Evolutionary conservation across 2,888 invertebrate species (phyloP).

Genomic region (Encarsia formosa): DNA sequence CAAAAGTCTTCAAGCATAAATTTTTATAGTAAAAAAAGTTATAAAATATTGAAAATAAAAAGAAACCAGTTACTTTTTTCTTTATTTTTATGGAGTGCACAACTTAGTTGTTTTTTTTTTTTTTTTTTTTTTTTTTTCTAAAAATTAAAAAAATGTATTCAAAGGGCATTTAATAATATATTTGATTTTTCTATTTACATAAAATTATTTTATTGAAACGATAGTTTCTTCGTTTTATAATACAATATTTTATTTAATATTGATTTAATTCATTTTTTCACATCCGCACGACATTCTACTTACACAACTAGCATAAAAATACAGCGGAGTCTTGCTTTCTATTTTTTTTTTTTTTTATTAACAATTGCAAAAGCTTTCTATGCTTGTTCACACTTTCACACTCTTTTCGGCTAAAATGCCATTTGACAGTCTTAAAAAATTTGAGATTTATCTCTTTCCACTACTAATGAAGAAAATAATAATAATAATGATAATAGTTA

Average conservation of each 20-base stretch:
- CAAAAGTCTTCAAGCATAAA: too few relatives aligned
- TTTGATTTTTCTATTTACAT: constrained; percentile 15
- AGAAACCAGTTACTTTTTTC: too few relatives aligned
- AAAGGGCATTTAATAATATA: background rate
- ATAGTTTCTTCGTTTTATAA: constrained; percentile 46
- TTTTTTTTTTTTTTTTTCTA: too few relatives aligned
- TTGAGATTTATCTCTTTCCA: constrained; percentile 18
- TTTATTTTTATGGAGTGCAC: too few relatives aligned
- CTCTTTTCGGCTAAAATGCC: constrained; percentile 33
- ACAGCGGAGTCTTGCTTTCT: constrained; percentile 35
- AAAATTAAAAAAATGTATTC: too few relatives aligned
- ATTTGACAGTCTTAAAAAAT: constrained; percentile 40
- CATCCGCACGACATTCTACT: constrained; percentile 32
- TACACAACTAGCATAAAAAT: constrained; percentile 41
- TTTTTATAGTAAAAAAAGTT: too few relatives aligned
- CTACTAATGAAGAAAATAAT: background rate
- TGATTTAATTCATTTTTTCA: constrained; percentile 32
- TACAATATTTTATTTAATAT: constrained; percentile 42
- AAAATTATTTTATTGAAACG: constrained; percentile 46
- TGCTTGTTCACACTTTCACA: constrained; percentile 12
- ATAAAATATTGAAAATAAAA: too few relatives aligned
- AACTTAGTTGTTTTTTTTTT: too few relatives aligned
- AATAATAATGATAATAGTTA: too few relatives aligned
- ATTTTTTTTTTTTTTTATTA: constrained; percentile 23
- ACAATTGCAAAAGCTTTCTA: constrained; percentile 4